Percentiles rank a stretch among this genome's conserved stretches.
phyloP scores from a whole-genome alignment of 2,113 vertebrate species.

The Emydocephalus ijimae region DNA sequence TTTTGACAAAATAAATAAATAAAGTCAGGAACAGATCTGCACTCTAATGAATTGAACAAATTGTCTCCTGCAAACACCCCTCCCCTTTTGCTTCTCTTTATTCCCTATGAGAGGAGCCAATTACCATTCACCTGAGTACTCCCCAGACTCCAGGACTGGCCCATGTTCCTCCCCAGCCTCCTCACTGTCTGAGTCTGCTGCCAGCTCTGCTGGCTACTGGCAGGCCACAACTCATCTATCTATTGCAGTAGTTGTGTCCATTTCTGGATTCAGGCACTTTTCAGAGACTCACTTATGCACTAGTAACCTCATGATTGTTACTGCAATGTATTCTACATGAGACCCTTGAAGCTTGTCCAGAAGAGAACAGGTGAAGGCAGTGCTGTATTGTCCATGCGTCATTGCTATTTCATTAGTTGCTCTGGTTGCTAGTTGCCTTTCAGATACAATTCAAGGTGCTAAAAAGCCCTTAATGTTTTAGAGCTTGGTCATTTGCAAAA shows the following conservation, averaged over 20 bases:
- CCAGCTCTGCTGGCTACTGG: no score
- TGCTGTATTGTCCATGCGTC: neutral
- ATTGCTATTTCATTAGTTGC: neutral
- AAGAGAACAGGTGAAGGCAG: neutral
- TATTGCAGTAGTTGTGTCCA: neutral
- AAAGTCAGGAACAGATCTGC: no score
- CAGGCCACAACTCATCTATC: neutral
- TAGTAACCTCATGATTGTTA: neutral
- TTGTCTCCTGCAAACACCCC: no score
- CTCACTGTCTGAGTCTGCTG: no score
- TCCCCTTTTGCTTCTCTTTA: no score
- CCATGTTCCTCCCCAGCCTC: no score
- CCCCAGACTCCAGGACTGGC: no score
- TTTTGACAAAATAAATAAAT: no score
- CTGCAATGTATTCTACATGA: neutral
- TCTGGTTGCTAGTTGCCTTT: neutral
- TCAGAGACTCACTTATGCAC: neutral
- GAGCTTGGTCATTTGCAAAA: neutral
- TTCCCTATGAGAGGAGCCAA: no score
- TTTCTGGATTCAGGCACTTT: neutral
- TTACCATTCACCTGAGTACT: no score
- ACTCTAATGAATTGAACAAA: no score
- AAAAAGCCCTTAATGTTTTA: neutral
- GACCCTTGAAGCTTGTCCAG: neutral
- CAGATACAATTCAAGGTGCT: neutral